Evolutionary conservation across 2,888 invertebrate species (phyloP), one percentile per base, ranked within the genome.

Genomic region (Mactromeris polynyma): DNA sequence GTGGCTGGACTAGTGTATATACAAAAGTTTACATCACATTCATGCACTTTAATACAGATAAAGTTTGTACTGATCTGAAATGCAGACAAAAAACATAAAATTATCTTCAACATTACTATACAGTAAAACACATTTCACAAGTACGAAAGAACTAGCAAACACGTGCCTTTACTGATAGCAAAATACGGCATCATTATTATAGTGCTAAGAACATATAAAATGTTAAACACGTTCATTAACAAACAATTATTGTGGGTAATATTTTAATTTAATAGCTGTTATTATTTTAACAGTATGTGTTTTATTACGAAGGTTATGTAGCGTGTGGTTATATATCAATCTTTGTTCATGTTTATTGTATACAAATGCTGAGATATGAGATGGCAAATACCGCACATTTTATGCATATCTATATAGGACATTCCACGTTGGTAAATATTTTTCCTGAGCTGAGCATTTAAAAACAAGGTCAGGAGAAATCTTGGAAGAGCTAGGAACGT

Each of bases 281-380:
- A 64, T 64, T 64, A 64, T 64, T 64, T 64, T 26, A 64, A 64
- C 58, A 64, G 26, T 64, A 64, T 64, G 58, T 6, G 26, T 64
- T 64, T 64, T n/a, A 64, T 64, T 64, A 64, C 58, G 1, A 64
- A 64, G 58, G 58, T 64, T n/a, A n/a, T 64, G 58, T 64, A 64
- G 26, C 58, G 9, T 26, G 58, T 64, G 58, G 58, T 64, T 64
- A 26, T 26, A 64, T 64, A n/a, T 26, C 58, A 26, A 64, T 26
- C 58, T n/a, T 64, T 3, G 9, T 64, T 26, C 26, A 9, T 64
- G 58, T 26, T 64, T 64, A 64, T 64, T 4, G 26, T 64, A 26
- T 64, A n/a, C 26, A 26, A 64, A 64, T 64, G 58, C 58, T 26
- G 9, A 64, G n/a, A 9, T 64, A 64, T 64, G 58, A 26, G 21